Evolutionary conservation across 1,140 invertebrate genomes (phyloP).

Genomic region (Dendrolimus punctatus): DNA sequence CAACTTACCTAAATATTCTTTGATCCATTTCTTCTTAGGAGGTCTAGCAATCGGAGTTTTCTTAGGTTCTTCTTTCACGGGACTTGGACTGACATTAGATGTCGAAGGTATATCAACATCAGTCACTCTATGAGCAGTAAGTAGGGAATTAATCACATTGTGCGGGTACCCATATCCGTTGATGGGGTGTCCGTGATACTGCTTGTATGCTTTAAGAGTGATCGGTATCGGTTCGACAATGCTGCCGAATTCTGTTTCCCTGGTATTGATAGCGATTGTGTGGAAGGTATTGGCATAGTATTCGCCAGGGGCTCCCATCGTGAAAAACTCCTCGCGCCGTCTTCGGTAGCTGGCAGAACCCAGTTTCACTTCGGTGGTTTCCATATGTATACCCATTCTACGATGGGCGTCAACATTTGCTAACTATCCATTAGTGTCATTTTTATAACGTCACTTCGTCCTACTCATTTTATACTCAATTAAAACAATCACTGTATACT

Average conservation of each 20-base stretch:
- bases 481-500: no score
- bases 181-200: slow-evolving; percentile 23
- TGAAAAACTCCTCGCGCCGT: slow-evolving; percentile 30
- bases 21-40: slow-evolving; percentile 83
- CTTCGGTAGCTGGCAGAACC: slow-evolving; percentile 41
- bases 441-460: slow-evolving; percentile 35
- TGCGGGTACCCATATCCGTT: slow-evolving; percentile 37
- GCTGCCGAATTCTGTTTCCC: slow-evolving; percentile 60
- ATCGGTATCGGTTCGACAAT: slow-evolving; percentile 56
- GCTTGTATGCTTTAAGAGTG: slow-evolving; percentile 49
- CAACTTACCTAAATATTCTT: slow-evolving; percentile 75
- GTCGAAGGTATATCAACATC: slow-evolving; percentile 26
- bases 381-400: slow-evolving; percentile 66
- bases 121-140: slow-evolving; percentile 25
- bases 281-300: slow-evolving; percentile 49
- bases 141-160: slow-evolving; percentile 27
- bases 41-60: slow-evolving; percentile 55
- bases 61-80: slow-evolving; percentile 32
- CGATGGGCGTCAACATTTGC: slow-evolving; percentile 27
- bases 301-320: slow-evolving; percentile 47
- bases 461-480: slow-evolving; percentile 15
- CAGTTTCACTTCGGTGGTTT: slow-evolving; percentile 53
- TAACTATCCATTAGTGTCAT: slow-evolving; percentile 34
- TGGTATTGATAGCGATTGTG: slow-evolving; percentile 55
- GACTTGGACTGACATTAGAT: slow-evolving; percentile 23